A percentile compares a stretch with the other conserved stretches of the same genome.
These are phyloP conservation scores for Huso huso DNA, from an alignment of 2,797 vertebrate species.

Conservation along the genomic window DNA sequence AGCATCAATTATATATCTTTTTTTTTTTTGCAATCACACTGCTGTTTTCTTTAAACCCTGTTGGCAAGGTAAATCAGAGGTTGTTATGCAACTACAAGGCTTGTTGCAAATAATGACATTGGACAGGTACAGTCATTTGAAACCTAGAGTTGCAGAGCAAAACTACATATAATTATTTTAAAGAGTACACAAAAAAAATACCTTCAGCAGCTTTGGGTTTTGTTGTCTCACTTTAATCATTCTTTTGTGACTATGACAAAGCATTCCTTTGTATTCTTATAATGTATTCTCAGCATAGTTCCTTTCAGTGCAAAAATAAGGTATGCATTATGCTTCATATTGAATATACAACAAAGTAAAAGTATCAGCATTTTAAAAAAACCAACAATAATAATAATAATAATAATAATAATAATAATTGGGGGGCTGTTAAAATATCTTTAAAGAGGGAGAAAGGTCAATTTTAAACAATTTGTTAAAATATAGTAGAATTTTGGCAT, in stretches of 20 bases:
- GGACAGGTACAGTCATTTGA: slow-evolving; percentile 22
- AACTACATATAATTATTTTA: slow-evolving; percentile 13
- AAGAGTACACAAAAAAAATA: slow-evolving; percentile 7
- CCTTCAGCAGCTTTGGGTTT: not conserved
- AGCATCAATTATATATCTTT: slow-evolving; percentile 15
- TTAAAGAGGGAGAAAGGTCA: too few species aligned
- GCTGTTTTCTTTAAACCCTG: slow-evolving; percentile 20
- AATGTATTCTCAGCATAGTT: not conserved
- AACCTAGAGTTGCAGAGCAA: slow-evolving; percentile 6
- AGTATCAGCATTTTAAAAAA: not conserved
- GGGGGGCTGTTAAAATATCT: too few species aligned
- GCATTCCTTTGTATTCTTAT: too few species aligned
- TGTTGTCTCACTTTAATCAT: not conserved
- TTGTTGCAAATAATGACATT: slow-evolving; percentile 23
- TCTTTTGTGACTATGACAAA: not conserved
- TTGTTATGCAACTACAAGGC: slow-evolving; percentile 21
- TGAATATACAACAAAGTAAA: not conserved
- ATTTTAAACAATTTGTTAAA: too few species aligned
- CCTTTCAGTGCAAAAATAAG: not conserved
- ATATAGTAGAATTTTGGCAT: too few species aligned
- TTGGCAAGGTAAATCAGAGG: slow-evolving; percentile 18
- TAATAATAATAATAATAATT: too few species aligned
- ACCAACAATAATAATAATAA: too few species aligned
- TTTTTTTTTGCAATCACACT: slow-evolving; percentile 9
- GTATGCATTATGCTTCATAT: not conserved